A percentile compares a stretch with the other conserved stretches of the same genome.
Evolutionary conservation across 64 coral and sea anemone species (phyloP).

Genomic region (Anthopleura sola): DNA sequence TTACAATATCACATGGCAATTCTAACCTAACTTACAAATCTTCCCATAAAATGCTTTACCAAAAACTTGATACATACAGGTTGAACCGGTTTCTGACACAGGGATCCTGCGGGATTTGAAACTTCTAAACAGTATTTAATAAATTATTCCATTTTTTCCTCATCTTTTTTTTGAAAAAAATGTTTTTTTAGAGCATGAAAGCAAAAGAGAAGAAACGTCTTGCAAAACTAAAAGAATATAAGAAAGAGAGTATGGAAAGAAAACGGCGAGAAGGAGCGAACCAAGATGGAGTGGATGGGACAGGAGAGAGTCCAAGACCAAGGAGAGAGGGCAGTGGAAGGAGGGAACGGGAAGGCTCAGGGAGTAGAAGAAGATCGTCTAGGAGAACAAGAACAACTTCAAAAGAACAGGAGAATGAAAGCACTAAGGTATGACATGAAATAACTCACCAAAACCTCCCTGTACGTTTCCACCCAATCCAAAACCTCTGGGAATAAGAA

Average conservation of each 20-base stretch:
- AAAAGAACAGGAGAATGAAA: not conserved
- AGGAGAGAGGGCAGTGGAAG: constrained; percentile 14
- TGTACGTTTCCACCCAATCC: no score
- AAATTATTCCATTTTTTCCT: no score
- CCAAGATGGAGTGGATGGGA: not conserved
- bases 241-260: constrained; percentile 37
- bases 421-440: not conserved
- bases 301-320: not conserved
- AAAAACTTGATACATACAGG: no score
- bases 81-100: no score
- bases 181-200: constrained; percentile 46
- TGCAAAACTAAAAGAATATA: constrained; percentile 56
- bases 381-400: not conserved
- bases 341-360: constrained; percentile 38
- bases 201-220: constrained; percentile 48
- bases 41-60: no score
- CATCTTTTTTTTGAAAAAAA: no score
- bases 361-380: constrained; percentile 14
- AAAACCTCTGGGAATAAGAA: no score
- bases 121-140: no score
- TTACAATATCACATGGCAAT: no score
- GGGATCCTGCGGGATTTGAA: no score
- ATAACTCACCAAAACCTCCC: not conserved
- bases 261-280: constrained; percentile 30
- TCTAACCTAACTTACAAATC: no score